Evolutionary conservation across 1,140 invertebrate genomes (phyloP).

Genomic region (Nebria ingens): DNA sequence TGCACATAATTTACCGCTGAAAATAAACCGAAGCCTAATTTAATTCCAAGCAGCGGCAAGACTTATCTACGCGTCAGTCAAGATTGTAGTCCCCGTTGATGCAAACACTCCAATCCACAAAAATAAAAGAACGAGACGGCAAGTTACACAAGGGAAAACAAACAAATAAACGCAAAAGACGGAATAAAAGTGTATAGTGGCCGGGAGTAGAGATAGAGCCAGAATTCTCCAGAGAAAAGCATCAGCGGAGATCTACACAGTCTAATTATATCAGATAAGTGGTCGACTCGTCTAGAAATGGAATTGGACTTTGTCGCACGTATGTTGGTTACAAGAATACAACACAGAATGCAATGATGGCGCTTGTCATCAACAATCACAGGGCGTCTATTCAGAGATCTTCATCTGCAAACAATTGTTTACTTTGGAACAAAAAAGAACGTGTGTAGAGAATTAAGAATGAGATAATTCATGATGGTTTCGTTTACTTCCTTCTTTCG

Average conservation of each 20-base stretch:
- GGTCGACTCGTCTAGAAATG: not conserved
- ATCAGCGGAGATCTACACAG: not conserved
- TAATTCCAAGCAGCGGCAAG: no score
- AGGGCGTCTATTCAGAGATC: not conserved
- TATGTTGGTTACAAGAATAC: not conserved
- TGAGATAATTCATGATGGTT: no score
- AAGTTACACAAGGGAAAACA: not conserved
- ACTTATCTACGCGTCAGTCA: no score
- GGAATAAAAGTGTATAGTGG: not conserved
- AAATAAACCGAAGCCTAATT: no score
- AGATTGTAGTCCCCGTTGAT: no score
- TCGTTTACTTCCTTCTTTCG: no score
- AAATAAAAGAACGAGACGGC: no score
- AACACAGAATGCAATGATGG: not conserved
- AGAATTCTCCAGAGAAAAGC: not conserved
- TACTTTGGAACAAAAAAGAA: not conserved
- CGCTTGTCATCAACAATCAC: not conserved
- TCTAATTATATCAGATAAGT: constrained; percentile 8
- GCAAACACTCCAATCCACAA: no score
- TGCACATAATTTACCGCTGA: no score
- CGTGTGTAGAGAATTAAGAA: no score
- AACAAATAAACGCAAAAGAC: not conserved
- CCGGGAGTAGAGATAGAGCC: not conserved
- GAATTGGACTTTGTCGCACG: not conserved
- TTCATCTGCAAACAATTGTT: not conserved